phyloP scores from a whole-genome alignment of 2,888 invertebrate genomes.

The Opisthograptis luteolata region DNA sequence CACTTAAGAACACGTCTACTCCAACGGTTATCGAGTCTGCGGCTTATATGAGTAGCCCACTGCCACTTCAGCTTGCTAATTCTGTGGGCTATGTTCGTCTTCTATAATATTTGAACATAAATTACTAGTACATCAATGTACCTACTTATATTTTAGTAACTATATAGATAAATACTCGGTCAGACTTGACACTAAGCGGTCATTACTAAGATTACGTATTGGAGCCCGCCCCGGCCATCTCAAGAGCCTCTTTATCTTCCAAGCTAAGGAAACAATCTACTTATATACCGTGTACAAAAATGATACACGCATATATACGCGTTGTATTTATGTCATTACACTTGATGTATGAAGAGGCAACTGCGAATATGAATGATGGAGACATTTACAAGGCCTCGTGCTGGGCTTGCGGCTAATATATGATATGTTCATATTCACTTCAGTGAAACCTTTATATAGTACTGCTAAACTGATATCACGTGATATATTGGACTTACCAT shows the following conservation, averaged over 20 bases:
- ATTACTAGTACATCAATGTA: too few relatives aligned
- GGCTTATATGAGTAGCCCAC: too few relatives aligned
- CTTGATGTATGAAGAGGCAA: conserved; percentile 33
- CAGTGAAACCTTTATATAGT: neutral
- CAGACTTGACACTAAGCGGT: neutral
- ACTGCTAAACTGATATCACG: too few relatives aligned
- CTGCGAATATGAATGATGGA: conserved; percentile 34
- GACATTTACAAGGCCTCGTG: conserved; percentile 29
- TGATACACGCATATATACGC: conserved; percentile 14
- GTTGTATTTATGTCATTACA: conserved; percentile 33
- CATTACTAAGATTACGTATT: neutral
- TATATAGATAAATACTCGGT: neutral
- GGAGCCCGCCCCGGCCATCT: neutral
- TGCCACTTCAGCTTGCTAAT: too few relatives aligned
- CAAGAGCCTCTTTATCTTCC: neutral
- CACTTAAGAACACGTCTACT: too few relatives aligned
- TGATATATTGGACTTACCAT: too few relatives aligned
- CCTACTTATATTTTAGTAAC: too few relatives aligned
- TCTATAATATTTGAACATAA: too few relatives aligned
- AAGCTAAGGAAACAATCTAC: conserved; percentile 7
- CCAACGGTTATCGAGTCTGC: too few relatives aligned
- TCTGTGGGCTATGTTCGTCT: too few relatives aligned
- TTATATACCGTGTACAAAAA: conserved; percentile 11
- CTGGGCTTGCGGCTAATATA: conserved; percentile 19
- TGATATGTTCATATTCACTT: neutral